Evolutionary conservation across 2,113 vertebrate genomes (phyloP), one percentile per base, ranked within the genome.

Genomic region (Stercorarius parasiticus): DNA sequence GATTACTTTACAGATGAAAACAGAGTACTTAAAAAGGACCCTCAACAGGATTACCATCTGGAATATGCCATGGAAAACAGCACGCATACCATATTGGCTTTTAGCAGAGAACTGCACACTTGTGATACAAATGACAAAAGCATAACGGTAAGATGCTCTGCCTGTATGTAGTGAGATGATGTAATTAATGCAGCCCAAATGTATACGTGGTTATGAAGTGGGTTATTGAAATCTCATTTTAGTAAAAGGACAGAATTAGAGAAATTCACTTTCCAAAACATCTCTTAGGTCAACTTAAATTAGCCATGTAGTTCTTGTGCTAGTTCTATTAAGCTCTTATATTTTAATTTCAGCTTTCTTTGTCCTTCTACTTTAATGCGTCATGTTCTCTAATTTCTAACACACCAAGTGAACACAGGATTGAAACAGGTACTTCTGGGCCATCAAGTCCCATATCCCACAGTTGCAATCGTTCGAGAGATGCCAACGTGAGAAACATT

Each of bases 31-130:
- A 98, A 96, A 94, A 98, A 96, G 96, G 99, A 99, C 42, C 27
- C 93, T 22, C 98, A 98, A 36, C 99, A 99, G 96, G 98, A 98
- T 96, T 99, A 99, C 82, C 98, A 94, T 49, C 97, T 99, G 73
- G 98, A 99, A 27, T 99, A 99, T 66, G 99, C 98, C 58, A 98
- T 98, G 97, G 98, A 99, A 97, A 99, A 99, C 71, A 96, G 92
- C 49, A 99, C 99, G 13, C 99, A 99, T 64, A 99, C 99, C 8
- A 77, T 98, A 66, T 79, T 99, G 84, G 98, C 97, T 61, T 99
- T 99, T 95, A 98, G 97, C 92, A 98, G 99, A 95, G 96, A 98
- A 40, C 97, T 99, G 49, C 97, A 98, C 52, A 99, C 99, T 19
- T 99, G 99, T 95, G 99, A 99, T 64, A 52, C 77, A 42, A 98